Base-by-base conservation (phyloP, 2,797 vertebrate genomes). In the Sebastes minor region DNA sequence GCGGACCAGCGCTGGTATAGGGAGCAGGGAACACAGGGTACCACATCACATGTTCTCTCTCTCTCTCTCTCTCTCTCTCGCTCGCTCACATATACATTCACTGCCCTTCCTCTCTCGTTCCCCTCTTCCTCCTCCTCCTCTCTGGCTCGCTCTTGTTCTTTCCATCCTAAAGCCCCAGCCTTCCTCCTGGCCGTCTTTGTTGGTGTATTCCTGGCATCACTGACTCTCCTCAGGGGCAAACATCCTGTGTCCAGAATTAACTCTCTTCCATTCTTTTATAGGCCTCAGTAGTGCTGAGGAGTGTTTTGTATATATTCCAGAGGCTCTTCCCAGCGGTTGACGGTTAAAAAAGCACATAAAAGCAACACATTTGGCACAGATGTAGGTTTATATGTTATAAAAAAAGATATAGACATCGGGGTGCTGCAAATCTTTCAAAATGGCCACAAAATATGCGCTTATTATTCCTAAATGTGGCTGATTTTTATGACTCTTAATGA, bases 221-320 rank as follows among this genome's bases (percentile, higher is more conserved):
- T 56, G 74, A 55, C 71, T 83, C 64, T 91, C 86, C 80, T 78
- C 66, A 56, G 49, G 59, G 71, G 32, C 83, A 85, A 85, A 85
- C 77, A 72, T 78, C 78, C 76, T 57, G 70, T 63, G 71, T 85
- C 82, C 83, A 93, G 60, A 86, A 82, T 88, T 68, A 88, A 85
- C 82, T 86, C 32, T 73, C 62, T 81, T 82, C 62, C 53, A 35
- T 71, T 85, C 67, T 80, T 86, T 87, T 77, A 81, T 22, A 60
- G 64, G 3, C 67, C 52, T 77, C 67, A 22, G 67, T 53, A 74
- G 85, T 38, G 5, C 23, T 68, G 65, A 28, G 65, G 52, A 57
- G 20, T 46, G 52, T 59, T 61, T 65, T 65, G 20, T 74, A 7
- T 73, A 18, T 78, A 30, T 62, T 65, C 74, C 53, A 68, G 42